Conservation (phyloP, 2,888 invertebrate species). For the Polietes domitor region DNA sequence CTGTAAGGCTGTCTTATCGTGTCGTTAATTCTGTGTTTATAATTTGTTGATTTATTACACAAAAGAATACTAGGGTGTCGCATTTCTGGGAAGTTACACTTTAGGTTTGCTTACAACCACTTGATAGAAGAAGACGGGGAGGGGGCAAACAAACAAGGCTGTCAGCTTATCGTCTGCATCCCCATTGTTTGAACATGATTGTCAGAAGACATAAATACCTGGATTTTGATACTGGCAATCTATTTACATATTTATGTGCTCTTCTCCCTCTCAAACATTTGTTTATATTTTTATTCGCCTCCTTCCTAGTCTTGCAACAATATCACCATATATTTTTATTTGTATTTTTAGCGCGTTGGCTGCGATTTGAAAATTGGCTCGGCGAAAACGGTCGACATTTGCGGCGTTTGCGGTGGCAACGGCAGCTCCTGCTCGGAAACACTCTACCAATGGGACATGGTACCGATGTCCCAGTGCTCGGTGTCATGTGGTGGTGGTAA, state of each 20-base stretch:
- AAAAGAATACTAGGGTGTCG: slow-evolving; percentile 37
- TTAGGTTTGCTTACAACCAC: not conserved
- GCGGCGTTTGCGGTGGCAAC: slow-evolving; percentile 96
- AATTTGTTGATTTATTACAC: slow-evolving; percentile 59
- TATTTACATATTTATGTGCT: slow-evolving; percentile 51
- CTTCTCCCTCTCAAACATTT: not conserved
- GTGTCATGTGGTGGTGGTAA: slow-evolving; percentile 97
- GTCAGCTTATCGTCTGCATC: not conserved
- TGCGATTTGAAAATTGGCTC: slow-evolving; percentile 96
- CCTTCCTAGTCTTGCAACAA: slow-evolving; percentile 14
- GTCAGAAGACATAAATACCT: slow-evolving; percentile 40
- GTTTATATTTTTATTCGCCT: not conserved
- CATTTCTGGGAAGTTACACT: not conserved
- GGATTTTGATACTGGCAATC: slow-evolving; percentile 39
- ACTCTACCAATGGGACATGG: slow-evolving; percentile 93
- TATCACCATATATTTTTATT: too few species aligned
- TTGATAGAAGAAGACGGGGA: too few species aligned
- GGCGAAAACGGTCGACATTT: slow-evolving; percentile 90
- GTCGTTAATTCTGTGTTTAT: slow-evolving; percentile 45
- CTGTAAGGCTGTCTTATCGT: slow-evolving; percentile 26
- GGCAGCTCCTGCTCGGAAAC: slow-evolving; percentile 92
- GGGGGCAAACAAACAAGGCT: not conserved
- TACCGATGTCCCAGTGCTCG: slow-evolving; percentile 92
- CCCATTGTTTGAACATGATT: not conserved
- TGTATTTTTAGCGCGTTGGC: slow-evolving; percentile 89